Evolutionary conservation across 1,140 invertebrate species (phyloP).

Genomic region (Drosophila leontia): DNA sequence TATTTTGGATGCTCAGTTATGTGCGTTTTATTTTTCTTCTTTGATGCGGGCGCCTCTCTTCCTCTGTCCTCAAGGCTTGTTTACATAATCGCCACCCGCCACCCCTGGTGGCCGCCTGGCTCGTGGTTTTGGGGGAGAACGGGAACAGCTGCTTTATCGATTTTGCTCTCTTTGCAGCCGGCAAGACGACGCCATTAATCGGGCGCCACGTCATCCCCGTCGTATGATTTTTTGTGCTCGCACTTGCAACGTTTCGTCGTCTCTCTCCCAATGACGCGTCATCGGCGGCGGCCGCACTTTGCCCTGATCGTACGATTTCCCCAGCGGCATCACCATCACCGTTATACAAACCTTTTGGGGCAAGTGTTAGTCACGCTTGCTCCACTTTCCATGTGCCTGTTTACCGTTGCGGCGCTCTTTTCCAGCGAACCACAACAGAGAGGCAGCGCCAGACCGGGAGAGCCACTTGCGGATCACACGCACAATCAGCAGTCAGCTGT

Average conservation of each 20-base stretch:
- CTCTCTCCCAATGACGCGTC: conserved; percentile 29
- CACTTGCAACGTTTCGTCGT: conserved; percentile 7
- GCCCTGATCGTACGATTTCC: conserved; percentile 52
- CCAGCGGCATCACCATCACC: conserved; percentile 34
- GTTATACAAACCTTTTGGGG: conserved; percentile 26
- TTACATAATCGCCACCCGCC: conserved; percentile 41
- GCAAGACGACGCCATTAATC: conserved; percentile 47
- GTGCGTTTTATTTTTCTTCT: conserved; percentile 5
- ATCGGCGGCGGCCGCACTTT: conserved; percentile 28
- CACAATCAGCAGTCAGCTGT: conserved; percentile 47
- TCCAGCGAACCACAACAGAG: conserved; percentile 38
- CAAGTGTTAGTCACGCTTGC: conserved; percentile 32
- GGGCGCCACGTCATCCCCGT: conserved; percentile 42
- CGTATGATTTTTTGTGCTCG: conserved; percentile 33
- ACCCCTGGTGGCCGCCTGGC: conserved; percentile 5
- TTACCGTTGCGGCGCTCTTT: conserved; percentile 36
- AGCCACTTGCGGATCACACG: conserved; percentile 33
- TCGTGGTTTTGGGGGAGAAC: not conserved
- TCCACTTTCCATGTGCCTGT: conserved; percentile 41
- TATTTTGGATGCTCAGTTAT: conserved; percentile 18
- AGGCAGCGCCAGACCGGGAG: not conserved
- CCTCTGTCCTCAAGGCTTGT: conserved; percentile 34
- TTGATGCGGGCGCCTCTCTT: conserved; percentile 1
- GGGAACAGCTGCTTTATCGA: conserved; percentile 50
- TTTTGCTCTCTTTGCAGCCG: conserved; percentile 41